Evolutionary conservation across 2,797 vertebrate species (phyloP).

Genomic region (Cottoperca gobio): DNA sequence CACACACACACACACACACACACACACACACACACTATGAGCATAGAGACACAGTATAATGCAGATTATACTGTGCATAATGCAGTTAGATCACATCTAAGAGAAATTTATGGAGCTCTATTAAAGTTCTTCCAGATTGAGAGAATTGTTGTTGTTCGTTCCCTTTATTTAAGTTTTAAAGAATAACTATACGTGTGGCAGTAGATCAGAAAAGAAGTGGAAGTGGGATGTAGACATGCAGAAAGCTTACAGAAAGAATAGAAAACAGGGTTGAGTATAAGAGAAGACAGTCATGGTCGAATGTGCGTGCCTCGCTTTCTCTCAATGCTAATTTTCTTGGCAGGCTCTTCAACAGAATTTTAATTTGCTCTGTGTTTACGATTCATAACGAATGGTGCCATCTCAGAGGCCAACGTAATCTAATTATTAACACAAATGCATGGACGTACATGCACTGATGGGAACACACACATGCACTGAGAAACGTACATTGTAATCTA

Average conservation of each 20-base stretch:
- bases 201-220: constrained; percentile 9
- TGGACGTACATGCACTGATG: constrained; percentile 55
- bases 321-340: constrained; percentile 74
- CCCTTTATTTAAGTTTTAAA: not conserved
- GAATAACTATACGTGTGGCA: not conserved
- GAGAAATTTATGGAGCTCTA: constrained; percentile 5
- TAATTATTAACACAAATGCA: constrained; percentile 77
- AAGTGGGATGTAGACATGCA: constrained; percentile 7
- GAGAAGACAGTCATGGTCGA: constrained; percentile 35
- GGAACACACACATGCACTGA: constrained; percentile 42
- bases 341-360: constrained; percentile 76
- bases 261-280: constrained; percentile 30
- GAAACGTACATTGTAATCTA: constrained; percentile 62
- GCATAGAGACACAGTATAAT: constrained; percentile 1
- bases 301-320: constrained; percentile 53
- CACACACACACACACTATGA: constrained; percentile 6
- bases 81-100: not conserved
- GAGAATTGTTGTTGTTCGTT: not conserved
- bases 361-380: constrained; percentile 75
- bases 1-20: not conserved
- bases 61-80: not conserved
- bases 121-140: not conserved
- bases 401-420: constrained; percentile 78
- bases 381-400: constrained; percentile 73
- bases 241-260: constrained; percentile 37